Percentiles rank a stretch among this genome's conserved stretches.
Evolutionary conservation across 1,140 invertebrate species (phyloP).

Genomic region (Eulimnadia texana): DNA sequence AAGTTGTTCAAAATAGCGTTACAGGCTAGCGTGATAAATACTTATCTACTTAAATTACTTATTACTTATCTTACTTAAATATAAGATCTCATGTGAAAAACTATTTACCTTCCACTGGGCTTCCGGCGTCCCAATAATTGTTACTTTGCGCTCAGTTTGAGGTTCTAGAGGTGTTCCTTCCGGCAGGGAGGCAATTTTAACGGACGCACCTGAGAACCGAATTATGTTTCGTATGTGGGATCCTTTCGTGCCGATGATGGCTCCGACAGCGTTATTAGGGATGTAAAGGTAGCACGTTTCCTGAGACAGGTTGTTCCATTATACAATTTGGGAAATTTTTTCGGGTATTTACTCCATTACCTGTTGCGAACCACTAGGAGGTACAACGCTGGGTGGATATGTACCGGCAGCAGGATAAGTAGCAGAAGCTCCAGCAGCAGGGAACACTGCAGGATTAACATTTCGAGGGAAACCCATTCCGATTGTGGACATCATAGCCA

Average conservation of each 20-base stretch:
- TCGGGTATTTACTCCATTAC: too few relatives aligned
- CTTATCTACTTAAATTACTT: too few relatives aligned
- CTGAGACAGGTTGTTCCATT: constrained; percentile 31
- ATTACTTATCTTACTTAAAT: too few relatives aligned
- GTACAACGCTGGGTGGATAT: constrained; percentile 2
- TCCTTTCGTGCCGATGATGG: constrained; percentile 93
- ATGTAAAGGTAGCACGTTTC: constrained; percentile 90
- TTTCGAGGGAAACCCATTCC: constrained; percentile 36
- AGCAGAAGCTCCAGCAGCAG: neutral
- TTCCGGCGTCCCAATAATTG: constrained; percentile 75
- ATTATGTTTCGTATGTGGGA: constrained; percentile 94
- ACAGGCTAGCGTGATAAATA: too few relatives aligned
- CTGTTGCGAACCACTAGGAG: constrained; percentile 31
- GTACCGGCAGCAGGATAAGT: constrained; percentile 25
- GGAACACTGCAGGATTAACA: neutral
- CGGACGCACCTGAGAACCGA: constrained; percentile 82
- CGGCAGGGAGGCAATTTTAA: constrained; percentile 72
- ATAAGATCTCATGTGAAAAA: too few relatives aligned
- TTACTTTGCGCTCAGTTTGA: constrained; percentile 79
- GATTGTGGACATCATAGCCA: constrained; percentile 91
- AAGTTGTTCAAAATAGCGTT: neutral
- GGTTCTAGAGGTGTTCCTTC: constrained; percentile 35
- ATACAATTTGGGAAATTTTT: too few relatives aligned
- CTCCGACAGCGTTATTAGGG: constrained; percentile 91
- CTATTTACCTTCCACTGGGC: constrained; percentile 92